These are phyloP conservation scores for Troides helena DNA, from an alignment of 2,888 invertebrate genomes.

Conservation along the genomic window DNA sequence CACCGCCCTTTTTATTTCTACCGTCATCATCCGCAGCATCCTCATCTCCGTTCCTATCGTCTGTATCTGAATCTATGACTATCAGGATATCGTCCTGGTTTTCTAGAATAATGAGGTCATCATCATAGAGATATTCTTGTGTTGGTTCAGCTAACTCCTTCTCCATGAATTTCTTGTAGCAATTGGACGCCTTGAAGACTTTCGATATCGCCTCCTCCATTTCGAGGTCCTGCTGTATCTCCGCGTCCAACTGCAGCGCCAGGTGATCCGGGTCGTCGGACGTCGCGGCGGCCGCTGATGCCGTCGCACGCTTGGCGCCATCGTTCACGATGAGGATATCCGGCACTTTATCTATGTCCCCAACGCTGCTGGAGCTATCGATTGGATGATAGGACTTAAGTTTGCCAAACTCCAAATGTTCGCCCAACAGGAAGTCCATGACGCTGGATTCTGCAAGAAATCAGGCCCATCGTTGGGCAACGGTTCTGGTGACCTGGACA, in stretches of 20 bases:
- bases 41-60: background rate
- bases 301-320: background rate
- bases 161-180: slow-evolving; percentile 14
- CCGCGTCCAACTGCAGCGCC: slow-evolving; percentile 16
- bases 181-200: slow-evolving; percentile 9
- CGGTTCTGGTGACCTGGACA: no score
- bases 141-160: slow-evolving; percentile 6
- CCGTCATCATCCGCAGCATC: background rate
- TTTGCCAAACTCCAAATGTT: background rate
- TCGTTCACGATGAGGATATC: no score
- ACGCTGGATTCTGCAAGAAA: background rate
- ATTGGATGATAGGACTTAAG: background rate
- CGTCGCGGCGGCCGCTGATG: background rate
- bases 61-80: background rate
- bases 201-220: slow-evolving; percentile 13
- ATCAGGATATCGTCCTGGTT: background rate
- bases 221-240: slow-evolving; percentile 17
- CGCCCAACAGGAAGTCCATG: background rate
- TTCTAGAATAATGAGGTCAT: slow-evolving; percentile 1
- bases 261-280: background rate
- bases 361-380: no score
- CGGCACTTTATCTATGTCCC: no score
- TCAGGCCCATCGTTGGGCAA: no score
- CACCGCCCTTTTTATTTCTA: no score
- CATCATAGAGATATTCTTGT: slow-evolving; percentile 4